These are phyloP conservation scores for Luehdorfia chinensis DNA, from an alignment of 1,140 invertebrate species.

Conservation along the genomic window DNA sequence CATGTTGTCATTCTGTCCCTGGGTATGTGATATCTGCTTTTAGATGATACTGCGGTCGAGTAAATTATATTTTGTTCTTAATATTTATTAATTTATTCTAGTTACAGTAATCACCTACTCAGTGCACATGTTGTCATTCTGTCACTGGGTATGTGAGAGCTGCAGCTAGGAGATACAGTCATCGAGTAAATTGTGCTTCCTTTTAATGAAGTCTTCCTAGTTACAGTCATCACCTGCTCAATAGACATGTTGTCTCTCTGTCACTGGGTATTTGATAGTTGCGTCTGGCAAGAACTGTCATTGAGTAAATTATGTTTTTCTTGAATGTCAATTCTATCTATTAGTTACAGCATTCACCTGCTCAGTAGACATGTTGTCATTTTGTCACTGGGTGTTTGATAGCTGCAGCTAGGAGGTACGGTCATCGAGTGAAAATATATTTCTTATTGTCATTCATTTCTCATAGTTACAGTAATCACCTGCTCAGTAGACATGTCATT, in stretches of 20 bases:
- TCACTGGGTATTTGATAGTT: no score
- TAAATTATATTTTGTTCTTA: conserved; percentile 20
- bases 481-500: no score
- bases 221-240: no score
- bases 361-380: conserved; percentile 23
- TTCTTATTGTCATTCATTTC: no score
- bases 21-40: conserved; percentile 22
- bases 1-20: conserved; percentile 29
- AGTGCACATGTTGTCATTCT: conserved; percentile 27
- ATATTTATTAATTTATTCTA: conserved; percentile 4
- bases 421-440: neutral
- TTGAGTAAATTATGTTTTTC: no score
- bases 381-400: conserved; percentile 37
- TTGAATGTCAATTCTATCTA: no score
- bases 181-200: neutral
- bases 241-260: no score
- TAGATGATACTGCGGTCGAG: conserved; percentile 7
- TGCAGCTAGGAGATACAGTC: neutral
- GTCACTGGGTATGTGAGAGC: conserved; percentile 39
- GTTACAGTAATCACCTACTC: conserved; percentile 21
- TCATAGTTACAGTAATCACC: no score
- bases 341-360: conserved; percentile 5
- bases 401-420: conserved; percentile 14
- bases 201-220: no score
- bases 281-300: no score